A percentile compares a stretch with the other conserved stretches of the same genome.
Conservation (phyloP, 2,797 vertebrate genomes). For the Onychomys arenicola region DNA sequence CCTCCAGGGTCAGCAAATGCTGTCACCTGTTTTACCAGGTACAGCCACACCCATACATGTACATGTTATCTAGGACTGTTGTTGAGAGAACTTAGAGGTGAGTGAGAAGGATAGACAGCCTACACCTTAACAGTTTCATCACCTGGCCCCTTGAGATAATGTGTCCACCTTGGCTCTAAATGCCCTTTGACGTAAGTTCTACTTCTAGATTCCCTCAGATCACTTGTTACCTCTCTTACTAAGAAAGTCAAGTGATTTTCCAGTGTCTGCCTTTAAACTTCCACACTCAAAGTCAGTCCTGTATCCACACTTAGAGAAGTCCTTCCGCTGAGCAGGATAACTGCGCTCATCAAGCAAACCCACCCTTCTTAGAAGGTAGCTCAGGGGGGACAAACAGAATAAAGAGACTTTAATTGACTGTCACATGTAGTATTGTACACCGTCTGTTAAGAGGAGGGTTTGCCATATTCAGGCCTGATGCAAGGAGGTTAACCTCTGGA, state of each 20-base stretch:
- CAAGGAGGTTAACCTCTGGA: background rate
- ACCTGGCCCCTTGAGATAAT: background rate
- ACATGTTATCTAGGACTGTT: background rate
- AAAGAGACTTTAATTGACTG: background rate
- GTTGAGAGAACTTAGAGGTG: background rate
- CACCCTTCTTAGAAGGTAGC: background rate
- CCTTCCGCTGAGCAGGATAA: background rate
- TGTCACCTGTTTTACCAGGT: background rate
- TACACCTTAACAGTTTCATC: constrained; percentile 19
- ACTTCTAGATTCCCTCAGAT: background rate
- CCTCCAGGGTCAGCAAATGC: background rate
- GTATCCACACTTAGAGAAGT: background rate
- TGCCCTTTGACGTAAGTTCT: background rate
- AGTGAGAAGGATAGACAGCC: background rate
- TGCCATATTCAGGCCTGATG: background rate
- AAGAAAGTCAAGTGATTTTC: constrained; percentile 7
- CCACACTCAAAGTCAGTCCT: background rate
- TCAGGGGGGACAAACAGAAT: background rate
- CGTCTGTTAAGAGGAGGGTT: background rate
- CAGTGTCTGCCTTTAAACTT: constrained; percentile 27
- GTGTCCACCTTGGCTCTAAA: background rate
- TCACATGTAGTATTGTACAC: too few species aligned
- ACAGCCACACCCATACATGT: background rate
- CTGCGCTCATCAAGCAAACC: background rate
- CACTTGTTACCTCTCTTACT: background rate